A percentile compares a stretch with the other conserved stretches of the same genome.
Evolutionary conservation across 64 coral and sea anemone species (phyloP).

Genomic region (Montipora foliosa): DNA sequence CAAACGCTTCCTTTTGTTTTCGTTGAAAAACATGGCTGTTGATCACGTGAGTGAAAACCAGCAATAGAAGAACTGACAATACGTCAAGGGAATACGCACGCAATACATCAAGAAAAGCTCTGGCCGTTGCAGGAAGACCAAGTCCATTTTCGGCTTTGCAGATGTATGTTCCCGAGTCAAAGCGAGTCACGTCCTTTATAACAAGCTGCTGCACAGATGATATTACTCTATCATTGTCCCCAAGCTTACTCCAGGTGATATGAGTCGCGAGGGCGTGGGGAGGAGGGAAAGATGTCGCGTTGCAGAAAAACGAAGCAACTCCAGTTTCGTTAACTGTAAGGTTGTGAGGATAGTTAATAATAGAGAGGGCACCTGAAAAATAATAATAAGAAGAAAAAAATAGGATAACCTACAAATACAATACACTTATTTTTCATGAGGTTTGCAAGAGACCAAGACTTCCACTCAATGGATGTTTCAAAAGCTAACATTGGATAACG

Average conservation of each 20-base stretch:
- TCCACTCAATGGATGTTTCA: too few relatives aligned
- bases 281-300: slow-evolving; percentile 23
- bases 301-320: slow-evolving; percentile 27
- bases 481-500: too few relatives aligned
- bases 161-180: slow-evolving; percentile 49
- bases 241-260: slow-evolving; percentile 54
- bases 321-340: slow-evolving; percentile 42
- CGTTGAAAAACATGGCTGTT: too few relatives aligned
- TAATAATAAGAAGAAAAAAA: too few relatives aligned
- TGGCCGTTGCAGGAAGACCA: slow-evolving; percentile 28
- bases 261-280: background rate
- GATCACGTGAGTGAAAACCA: too few relatives aligned
- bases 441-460: too few relatives aligned
- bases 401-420: too few relatives aligned
- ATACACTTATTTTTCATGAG: too few relatives aligned
- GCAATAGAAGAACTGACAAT: too few relatives aligned
- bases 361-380: slow-evolving; percentile 25
- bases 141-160: slow-evolving; percentile 56
- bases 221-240: background rate
- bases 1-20: too few relatives aligned
- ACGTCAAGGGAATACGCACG: slow-evolving; percentile 2
- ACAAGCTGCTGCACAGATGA: slow-evolving; percentile 1
- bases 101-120: slow-evolving; percentile 29
- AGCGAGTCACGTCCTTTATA: background rate
- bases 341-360: slow-evolving; percentile 20